Evolutionary conservation across 2,113 vertebrate genomes (phyloP).

Genomic region (Pipra filicauda): DNA sequence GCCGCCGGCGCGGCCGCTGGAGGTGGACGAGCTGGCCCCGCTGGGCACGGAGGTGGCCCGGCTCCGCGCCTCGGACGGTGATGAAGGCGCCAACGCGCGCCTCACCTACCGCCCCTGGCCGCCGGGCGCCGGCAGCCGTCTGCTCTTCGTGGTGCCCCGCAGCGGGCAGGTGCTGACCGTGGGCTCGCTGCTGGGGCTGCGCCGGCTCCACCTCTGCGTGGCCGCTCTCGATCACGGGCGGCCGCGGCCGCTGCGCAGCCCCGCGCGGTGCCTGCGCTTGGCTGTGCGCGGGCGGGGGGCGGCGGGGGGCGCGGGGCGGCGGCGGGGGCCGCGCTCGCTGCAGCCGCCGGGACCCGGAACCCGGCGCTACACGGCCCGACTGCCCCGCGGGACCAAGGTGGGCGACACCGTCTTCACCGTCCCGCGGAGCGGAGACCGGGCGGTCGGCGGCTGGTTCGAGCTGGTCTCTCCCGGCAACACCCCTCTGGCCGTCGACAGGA

Average conservation of each 20-base stretch:
- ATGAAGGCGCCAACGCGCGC: conserved; percentile 68
- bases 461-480: conserved; percentile 56
- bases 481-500: conserved; percentile 78
- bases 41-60: conserved; percentile 68
- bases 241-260: conserved; percentile 39
- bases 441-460: conserved; percentile 76
- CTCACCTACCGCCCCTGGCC: conserved; percentile 68
- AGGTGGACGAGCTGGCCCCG: conserved; percentile 66
- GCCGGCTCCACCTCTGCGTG: conserved; percentile 54
- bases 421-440: conserved; percentile 72
- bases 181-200: conserved; percentile 65
- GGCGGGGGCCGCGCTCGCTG: neutral
- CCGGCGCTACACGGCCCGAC: conserved; percentile 73
- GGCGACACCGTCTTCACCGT: conserved; percentile 85
- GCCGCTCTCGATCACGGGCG: conserved; percentile 70
- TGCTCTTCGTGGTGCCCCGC: conserved; percentile 73
- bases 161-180: conserved; percentile 74
- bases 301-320: neutral
- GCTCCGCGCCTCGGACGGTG: conserved; percentile 66
- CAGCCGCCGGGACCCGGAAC: neutral
- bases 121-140: conserved; percentile 4
- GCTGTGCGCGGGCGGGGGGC: neutral
- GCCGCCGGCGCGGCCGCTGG: conserved; percentile 21
- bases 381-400: conserved; percentile 69
- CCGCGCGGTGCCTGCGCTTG: neutral